Evolutionary conservation across 2,113 vertebrate species (phyloP).

Genomic region (Indri indri): DNA sequence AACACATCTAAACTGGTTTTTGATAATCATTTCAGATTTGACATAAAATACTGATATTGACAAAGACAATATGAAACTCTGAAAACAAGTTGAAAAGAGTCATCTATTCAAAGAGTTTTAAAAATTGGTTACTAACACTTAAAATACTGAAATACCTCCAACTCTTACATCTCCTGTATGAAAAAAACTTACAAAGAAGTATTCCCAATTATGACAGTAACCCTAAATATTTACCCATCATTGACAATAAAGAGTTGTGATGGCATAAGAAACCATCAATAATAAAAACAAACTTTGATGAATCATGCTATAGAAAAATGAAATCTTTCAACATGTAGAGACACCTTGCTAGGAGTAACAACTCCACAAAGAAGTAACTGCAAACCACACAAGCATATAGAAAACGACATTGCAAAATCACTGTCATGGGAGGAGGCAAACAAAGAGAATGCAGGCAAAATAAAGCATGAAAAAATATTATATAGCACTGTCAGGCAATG

Average conservation of each 20-base stretch:
- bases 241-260: background rate
- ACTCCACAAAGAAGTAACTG: background rate
- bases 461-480: background rate
- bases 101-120: background rate
- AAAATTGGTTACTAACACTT: background rate
- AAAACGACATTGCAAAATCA: background rate
- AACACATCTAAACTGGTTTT: too few relatives aligned
- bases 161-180: background rate
- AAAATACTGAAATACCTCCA: background rate
- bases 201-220: background rate
- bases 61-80: background rate
- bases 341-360: background rate
- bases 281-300: background rate
- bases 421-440: background rate
- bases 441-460: background rate
- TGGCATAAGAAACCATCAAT: background rate
- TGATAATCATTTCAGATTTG: background rate
- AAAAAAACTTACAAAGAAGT: background rate
- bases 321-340: background rate
- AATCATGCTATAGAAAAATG: background rate
- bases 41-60: background rate
- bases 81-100: background rate
- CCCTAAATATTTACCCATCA: background rate
- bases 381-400: background rate
- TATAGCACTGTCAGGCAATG: background rate